Evolutionary conservation across 2,797 vertebrate genomes (phyloP), one percentile per base, ranked within the genome.

Genomic region (Anableps anableps): DNA sequence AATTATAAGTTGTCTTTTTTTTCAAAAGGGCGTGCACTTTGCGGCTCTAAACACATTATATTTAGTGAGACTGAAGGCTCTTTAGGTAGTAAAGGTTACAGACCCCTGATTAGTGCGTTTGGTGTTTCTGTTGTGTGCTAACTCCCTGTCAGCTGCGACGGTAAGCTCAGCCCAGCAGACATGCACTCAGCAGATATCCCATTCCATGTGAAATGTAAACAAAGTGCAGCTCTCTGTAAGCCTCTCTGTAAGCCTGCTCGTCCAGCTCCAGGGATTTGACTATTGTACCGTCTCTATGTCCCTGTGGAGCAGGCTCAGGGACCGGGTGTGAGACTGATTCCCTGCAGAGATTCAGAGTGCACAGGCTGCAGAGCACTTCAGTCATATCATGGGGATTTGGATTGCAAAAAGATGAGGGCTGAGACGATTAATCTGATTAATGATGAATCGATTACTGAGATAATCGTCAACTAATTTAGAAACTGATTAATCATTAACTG

Each of bases 261-360:
- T 79, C 64, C 62, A 66, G 29, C 85, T 82, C 70, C n/a, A 17
- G 72, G 86, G 88, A 89, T 90, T 86, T 84, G 74, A 50, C 74
- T 73, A 73, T 88, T 80, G 48, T 80, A 72, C 72, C 62, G 78
- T 80, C 36, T 75, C 70, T 70, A 26, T 77, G 74, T 88, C 78
- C 87, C 85, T 1, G 13, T 80, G 68, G 85, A 91, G 88, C 36
- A 43, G 80, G 70, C 80, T 80, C 5, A 75, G 58, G 70, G 80
- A 88, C 81, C 91, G 86, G 82, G 77, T 50, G 75, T 87, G 81
- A 88, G 75, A 83, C 79, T 55, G 36, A 58, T 50, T 90, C 86
- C 86, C 85, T 51, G 76, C n/a, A 60, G 86, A 87, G 89, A 87
- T 78, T 62, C 50, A 21, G 13, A 78, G 78, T 76, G 75, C 79